phyloP scores from a whole-genome alignment of 2,797 vertebrate genomes.

The Muscicapa striata region DNA sequence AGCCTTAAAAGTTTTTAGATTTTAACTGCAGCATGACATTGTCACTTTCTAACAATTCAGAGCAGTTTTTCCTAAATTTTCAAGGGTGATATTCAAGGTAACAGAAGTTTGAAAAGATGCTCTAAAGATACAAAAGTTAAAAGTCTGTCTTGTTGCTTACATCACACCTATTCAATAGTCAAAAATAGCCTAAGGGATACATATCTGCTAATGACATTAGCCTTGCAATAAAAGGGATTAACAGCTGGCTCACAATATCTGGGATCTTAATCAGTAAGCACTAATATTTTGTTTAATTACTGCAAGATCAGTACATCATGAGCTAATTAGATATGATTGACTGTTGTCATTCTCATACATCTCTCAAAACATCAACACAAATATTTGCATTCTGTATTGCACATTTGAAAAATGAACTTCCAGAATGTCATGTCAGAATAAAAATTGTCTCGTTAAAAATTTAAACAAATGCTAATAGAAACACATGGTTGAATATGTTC shows the following conservation, averaged over 20 bases:
- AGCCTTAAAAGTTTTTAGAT: neutral
- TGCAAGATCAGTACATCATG: slow-evolving; percentile 42
- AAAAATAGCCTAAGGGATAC: neutral
- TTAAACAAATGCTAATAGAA: neutral
- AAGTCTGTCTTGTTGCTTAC: neutral
- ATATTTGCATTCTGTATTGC: neutral
- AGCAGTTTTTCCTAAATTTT: neutral
- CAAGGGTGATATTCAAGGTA: neutral
- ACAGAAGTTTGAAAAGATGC: neutral
- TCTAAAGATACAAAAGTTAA: neutral
- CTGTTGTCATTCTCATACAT: slow-evolving; percentile 52
- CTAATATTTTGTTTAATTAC: slow-evolving; percentile 68
- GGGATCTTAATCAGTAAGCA: slow-evolving; percentile 58
- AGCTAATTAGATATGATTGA: slow-evolving; percentile 69
- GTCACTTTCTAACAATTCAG: neutral
- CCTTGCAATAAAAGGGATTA: slow-evolving; percentile 54
- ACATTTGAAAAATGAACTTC: slow-evolving; percentile 17
- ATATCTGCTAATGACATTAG: slow-evolving; percentile 43
- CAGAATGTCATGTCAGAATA: neutral
- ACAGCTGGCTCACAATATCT: slow-evolving; percentile 56
- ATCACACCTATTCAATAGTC: neutral
- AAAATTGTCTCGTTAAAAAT: neutral
- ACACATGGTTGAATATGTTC: neutral
- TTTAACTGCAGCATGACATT: neutral
- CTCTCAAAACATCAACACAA: slow-evolving; percentile 50